These are phyloP conservation scores for Terrapene triunguis DNA, from an alignment of 2,113 vertebrate genomes.

Conservation along the genomic window DNA sequence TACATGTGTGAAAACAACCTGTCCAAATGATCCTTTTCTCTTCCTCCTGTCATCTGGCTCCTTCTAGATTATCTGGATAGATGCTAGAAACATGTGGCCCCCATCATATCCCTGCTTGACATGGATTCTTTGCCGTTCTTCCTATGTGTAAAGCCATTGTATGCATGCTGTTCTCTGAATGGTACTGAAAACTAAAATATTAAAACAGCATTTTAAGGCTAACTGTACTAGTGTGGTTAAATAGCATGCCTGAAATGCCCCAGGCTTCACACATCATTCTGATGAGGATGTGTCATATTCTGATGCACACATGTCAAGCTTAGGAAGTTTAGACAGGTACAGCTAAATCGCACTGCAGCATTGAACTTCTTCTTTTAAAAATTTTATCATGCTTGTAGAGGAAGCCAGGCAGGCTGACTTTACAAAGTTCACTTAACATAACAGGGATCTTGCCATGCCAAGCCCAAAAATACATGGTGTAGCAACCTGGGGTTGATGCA, in stretches of 20 bases:
- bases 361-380: constrained; percentile 42
- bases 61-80: not conserved
- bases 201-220: constrained; percentile 43
- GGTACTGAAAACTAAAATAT: not conserved
- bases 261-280: constrained; percentile 68
- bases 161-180: not conserved
- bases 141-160: not conserved
- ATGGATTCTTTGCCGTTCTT: not conserved
- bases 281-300: constrained; percentile 61
- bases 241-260: constrained; percentile 49
- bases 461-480: not conserved
- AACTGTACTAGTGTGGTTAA: constrained; percentile 44
- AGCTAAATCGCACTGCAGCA: constrained; percentile 51
- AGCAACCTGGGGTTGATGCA: not conserved
- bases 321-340: constrained; percentile 63
- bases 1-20: accelerated
- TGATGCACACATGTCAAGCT: constrained; percentile 58
- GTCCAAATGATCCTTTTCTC: not conserved
- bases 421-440: not conserved
- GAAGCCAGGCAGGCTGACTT: not conserved
- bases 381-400: constrained; percentile 21
- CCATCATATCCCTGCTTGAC: not conserved
- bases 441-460: not conserved
- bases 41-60: not conserved
- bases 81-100: not conserved